Conservation (phyloP, 2,888 invertebrate genomes). For the Tetanocera ferruginea region DNA sequence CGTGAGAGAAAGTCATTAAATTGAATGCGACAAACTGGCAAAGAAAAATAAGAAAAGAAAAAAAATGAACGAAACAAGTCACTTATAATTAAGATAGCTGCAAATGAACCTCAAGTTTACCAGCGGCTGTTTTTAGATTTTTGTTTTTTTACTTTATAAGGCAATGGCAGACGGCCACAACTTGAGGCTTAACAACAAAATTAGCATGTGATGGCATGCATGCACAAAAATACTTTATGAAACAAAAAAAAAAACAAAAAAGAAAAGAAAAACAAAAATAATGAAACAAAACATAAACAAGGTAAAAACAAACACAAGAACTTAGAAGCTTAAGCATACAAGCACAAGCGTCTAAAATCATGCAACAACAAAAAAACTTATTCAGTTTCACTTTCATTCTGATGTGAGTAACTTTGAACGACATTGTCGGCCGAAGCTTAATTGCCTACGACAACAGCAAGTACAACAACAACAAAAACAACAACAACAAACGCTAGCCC, state of each 20-base stretch:
- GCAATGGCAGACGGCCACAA: not conserved
- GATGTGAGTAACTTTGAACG: conserved; percentile 9
- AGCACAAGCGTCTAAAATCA: conserved; percentile 12
- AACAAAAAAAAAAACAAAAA: not conserved
- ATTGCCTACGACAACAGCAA: conserved; percentile 11
- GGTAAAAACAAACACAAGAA: conserved; percentile 4
- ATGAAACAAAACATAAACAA: conserved; percentile 9
- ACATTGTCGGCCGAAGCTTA: conserved; percentile 18
- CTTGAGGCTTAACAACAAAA: not conserved
- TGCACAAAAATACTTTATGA: conserved; percentile 1
- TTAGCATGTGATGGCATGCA: not conserved
- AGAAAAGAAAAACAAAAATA: conserved; percentile 16
- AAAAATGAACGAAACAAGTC: no score
- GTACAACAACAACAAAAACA: not conserved
- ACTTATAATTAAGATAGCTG: conserved; percentile 38
- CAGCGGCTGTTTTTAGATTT: not conserved
- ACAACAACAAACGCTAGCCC: not conserved
- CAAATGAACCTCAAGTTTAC: conserved; percentile 39
- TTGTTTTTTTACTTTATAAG: not conserved
- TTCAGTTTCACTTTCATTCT: conserved; percentile 41
- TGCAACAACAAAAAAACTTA: conserved; percentile 25
- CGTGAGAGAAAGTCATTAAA: conserved; percentile 7
- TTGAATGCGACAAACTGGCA: not conserved
- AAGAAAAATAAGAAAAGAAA: conserved; percentile 10
- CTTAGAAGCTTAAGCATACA: conserved; percentile 22